Conservation (phyloP, 2,113 vertebrate genomes). For the Calyptommatus sinebrachiatus region DNA sequence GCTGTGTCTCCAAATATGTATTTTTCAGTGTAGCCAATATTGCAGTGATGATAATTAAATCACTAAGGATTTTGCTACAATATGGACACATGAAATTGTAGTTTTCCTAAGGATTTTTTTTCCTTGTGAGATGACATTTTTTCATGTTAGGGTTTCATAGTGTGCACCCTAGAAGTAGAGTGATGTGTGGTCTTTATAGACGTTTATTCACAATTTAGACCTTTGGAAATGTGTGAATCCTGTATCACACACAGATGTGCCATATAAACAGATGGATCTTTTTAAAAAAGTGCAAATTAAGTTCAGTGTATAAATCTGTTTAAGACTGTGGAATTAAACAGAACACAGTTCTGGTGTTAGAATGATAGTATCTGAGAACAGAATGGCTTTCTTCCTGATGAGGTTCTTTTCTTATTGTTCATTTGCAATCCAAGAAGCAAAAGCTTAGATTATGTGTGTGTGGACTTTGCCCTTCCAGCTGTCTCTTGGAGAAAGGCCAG, state of each 20-base stretch:
- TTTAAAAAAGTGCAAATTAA: neutral
- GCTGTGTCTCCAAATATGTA: no score
- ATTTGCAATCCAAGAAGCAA: neutral
- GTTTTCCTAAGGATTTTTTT: no score
- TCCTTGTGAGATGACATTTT: no score
- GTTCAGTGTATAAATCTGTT: neutral
- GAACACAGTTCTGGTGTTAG: neutral
- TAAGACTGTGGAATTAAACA: neutral
- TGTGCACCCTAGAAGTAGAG: no score
- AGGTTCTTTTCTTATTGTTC: neutral
- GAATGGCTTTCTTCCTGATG: neutral
- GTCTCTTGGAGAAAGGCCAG: neutral
- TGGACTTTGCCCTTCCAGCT: constrained; percentile 11
- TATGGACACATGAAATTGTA: no score
- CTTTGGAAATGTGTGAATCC: no score
- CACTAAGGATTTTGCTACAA: no score
- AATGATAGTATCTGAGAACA: neutral
- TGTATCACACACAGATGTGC: neutral
- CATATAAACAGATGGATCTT: neutral
- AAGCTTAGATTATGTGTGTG: neutral
- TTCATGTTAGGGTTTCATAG: no score
- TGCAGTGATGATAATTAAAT: no score
- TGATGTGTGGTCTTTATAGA: no score
- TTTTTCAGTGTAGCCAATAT: no score
- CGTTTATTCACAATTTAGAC: no score